These are phyloP conservation scores for Micrasema longulum DNA, from an alignment of 1,140 invertebrate genomes.

Conservation along the genomic window DNA sequence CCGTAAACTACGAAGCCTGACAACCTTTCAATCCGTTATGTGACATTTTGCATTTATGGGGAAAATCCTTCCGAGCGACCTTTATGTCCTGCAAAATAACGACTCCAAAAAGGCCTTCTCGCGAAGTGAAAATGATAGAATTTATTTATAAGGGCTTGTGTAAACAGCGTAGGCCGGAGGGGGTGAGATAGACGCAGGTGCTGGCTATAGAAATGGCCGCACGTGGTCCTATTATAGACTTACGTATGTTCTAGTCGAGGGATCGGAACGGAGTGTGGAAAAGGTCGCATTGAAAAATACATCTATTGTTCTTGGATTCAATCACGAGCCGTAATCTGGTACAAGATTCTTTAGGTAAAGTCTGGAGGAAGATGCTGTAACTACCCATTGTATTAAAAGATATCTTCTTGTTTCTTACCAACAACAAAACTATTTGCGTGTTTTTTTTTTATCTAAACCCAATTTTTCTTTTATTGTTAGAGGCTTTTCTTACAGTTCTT, in stretches of 20 bases:
- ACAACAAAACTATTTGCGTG: no score
- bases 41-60: constrained; percentile 29
- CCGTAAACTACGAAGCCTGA: neutral
- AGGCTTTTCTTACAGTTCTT: no score
- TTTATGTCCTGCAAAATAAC: constrained; percentile 16
- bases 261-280: neutral
- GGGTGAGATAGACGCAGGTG: constrained; percentile 39
- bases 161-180: constrained; percentile 21
- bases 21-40: constrained; percentile 14
- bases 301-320: constrained; percentile 29
- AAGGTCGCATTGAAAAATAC: constrained; percentile 29
- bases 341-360: constrained; percentile 1
- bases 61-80: constrained; percentile 25
- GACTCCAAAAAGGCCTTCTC: constrained; percentile 9
- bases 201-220: constrained; percentile 40
- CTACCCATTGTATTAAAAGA: no score
- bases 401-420: no score
- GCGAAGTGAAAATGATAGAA: constrained; percentile 42
- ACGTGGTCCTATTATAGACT: constrained; percentile 47
- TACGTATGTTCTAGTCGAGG: neutral
- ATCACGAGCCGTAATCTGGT: constrained; percentile 28
- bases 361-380: neutral
- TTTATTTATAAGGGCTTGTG: constrained; percentile 44
- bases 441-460: no score
- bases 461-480: no score